A percentile compares a stretch with the other conserved stretches of the same genome.
Evolutionary conservation across 2,113 vertebrate genomes (phyloP).

Genomic region (Bostrychus sinensis): DNA sequence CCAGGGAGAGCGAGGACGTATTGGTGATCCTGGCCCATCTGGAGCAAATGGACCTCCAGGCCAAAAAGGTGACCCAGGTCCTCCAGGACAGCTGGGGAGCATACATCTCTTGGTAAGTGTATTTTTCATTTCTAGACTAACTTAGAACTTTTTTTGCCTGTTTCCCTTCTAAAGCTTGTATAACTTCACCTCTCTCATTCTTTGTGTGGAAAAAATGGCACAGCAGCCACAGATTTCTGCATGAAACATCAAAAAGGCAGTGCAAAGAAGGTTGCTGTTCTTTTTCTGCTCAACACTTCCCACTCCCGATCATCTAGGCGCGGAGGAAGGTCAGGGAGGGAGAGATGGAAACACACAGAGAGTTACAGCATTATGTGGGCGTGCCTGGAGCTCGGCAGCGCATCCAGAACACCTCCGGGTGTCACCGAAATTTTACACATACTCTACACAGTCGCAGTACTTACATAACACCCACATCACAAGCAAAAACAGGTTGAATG

Average conservation of each 20-base stretch:
- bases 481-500: slow-evolving; percentile 52
- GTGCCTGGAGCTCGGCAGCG: slow-evolving; percentile 56
- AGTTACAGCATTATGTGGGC: slow-evolving; percentile 62
- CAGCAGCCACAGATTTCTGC: slow-evolving; percentile 48
- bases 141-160: slow-evolving; percentile 13
- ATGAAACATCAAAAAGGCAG: slow-evolving; percentile 62
- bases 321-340: slow-evolving; percentile 63
- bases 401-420: slow-evolving; percentile 68
- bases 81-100: slow-evolving; percentile 78
- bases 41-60: slow-evolving; percentile 82
- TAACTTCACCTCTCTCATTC: slow-evolving; percentile 41
- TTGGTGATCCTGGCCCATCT: slow-evolving; percentile 82
- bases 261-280: slow-evolving; percentile 50
- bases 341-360: slow-evolving; percentile 50
- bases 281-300: slow-evolving; percentile 56
- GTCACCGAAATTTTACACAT: slow-evolving; percentile 62
- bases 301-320: slow-evolving; percentile 61
- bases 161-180: slow-evolving; percentile 21
- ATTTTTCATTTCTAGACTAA: slow-evolving; percentile 11
- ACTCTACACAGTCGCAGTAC: slow-evolving; percentile 34
- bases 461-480: slow-evolving; percentile 51
- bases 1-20: slow-evolving; percentile 90
- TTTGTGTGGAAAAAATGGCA: slow-evolving; percentile 27
- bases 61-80: slow-evolving; percentile 85
- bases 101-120: slow-evolving; percentile 76